Conservation (phyloP, 2,888 invertebrate genomes). For the Rhaphigaster nebulosa region DNA sequence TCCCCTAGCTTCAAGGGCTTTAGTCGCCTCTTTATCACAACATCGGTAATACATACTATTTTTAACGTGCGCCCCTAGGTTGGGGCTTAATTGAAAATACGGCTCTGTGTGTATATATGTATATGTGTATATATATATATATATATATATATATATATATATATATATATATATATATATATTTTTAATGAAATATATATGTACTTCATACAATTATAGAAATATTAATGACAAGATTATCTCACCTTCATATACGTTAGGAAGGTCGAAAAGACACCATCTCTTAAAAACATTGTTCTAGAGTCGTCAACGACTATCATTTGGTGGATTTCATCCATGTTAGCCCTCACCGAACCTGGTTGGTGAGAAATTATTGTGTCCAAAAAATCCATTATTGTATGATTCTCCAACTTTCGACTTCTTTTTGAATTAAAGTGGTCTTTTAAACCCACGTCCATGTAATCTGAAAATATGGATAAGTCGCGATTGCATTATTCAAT, state of each 20-base stretch:
- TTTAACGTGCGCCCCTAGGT: no score
- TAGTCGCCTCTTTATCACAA: no score
- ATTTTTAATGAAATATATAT: no score
- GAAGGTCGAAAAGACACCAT: slow-evolving; percentile 59
- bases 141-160: no score
- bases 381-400: slow-evolving; percentile 59
- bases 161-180: no score
- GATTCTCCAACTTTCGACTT: slow-evolving; percentile 47
- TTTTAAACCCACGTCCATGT: slow-evolving; percentile 50
- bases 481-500: not conserved
- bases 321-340: slow-evolving; percentile 59
- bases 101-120: no score
- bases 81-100: no score
- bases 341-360: slow-evolving; percentile 45
- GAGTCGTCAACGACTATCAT: slow-evolving; percentile 56
- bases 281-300: slow-evolving; percentile 54
- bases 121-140: no score
- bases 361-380: slow-evolving; percentile 52
- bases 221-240: not conserved
- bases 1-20: no score
- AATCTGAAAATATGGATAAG: slow-evolving; percentile 26
- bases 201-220: no score
- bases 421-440: slow-evolving; percentile 20
- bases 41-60: no score
- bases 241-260: slow-evolving; percentile 37